phyloP scores from a whole-genome alignment of 2,888 invertebrate species.

The Crocallis elinguaria region DNA sequence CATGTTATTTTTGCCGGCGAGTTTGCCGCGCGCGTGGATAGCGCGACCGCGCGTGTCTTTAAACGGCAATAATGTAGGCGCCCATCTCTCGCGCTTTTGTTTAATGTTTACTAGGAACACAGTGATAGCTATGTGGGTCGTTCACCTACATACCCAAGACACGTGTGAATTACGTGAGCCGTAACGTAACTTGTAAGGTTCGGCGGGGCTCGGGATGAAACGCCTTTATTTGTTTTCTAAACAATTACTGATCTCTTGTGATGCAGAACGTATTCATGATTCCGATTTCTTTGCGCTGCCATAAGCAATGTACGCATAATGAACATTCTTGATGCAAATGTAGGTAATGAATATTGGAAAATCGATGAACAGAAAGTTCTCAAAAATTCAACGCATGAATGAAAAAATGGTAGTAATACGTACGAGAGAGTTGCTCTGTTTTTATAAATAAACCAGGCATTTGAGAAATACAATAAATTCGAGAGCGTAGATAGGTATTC shows the following conservation, averaged over 20 bases:
- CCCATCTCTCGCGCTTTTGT: constrained; percentile 47
- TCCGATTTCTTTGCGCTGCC: constrained; percentile 18
- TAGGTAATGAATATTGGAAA: background rate
- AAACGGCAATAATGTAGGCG: constrained; percentile 74
- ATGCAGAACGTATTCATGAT: constrained; percentile 23
- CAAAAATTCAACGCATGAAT: constrained; percentile 15
- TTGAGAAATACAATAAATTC: constrained; percentile 18
- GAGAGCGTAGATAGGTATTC: constrained; percentile 12
- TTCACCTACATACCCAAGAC: constrained; percentile 35
- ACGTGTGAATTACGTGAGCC: constrained; percentile 31
- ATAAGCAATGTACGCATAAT: constrained; percentile 12
- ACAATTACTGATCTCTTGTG: constrained; percentile 19
- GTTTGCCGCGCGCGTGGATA: constrained; percentile 62
- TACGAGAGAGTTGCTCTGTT: constrained; percentile 4
- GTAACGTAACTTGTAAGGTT: constrained; percentile 20
- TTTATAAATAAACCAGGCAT: constrained; percentile 10
- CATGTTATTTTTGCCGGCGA: constrained; percentile 80
- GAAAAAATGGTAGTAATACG: constrained; percentile 9
- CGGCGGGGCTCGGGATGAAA: background rate
- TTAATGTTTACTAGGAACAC: constrained; percentile 60
- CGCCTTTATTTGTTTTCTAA: constrained; percentile 24
- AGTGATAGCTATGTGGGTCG: constrained; percentile 39
- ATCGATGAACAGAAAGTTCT: background rate
- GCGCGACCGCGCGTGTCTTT: constrained; percentile 73
- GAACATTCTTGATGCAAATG: background rate